These are phyloP conservation scores for Anolis carolinensis DNA, from an alignment of 2,113 vertebrate species.

Conservation along the genomic window DNA sequence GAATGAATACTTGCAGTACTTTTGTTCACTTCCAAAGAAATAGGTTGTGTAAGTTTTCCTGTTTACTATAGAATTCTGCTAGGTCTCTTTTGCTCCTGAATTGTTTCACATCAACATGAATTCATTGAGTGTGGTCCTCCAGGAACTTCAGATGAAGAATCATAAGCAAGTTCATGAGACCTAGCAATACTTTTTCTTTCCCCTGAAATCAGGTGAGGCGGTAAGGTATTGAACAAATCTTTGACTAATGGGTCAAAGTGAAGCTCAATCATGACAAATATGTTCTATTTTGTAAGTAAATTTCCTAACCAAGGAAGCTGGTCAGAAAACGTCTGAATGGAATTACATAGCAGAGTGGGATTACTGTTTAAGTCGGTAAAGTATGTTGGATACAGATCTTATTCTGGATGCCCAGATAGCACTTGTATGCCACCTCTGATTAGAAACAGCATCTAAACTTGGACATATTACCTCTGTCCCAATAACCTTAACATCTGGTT, in stretches of 20 bases:
- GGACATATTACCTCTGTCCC: not conserved
- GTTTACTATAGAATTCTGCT: not conserved
- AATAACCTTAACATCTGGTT: not conserved
- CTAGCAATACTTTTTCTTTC: not conserved
- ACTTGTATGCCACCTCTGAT: not conserved
- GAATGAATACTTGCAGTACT: not conserved
- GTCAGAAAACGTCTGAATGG: not conserved
- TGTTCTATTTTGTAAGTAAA: not conserved
- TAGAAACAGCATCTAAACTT: not conserved
- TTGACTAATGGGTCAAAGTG: not conserved
- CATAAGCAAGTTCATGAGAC: not conserved
- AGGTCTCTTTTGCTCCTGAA: not conserved
- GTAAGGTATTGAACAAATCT: not conserved
- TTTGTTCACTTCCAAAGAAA: not conserved
- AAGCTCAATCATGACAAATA: not conserved
- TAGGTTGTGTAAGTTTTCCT: not conserved
- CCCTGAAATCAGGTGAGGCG: not conserved
- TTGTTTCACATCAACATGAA: not conserved
- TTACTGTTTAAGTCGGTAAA: not conserved
- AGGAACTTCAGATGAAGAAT: not conserved
- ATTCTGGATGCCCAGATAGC: not conserved
- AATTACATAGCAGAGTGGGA: not conserved
- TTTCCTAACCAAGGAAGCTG: not conserved
- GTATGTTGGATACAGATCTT: not conserved
- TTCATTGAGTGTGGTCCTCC: not conserved